phyloP scores from a whole-genome alignment of 64 coral and sea anemone genomes.

The Anthopleura sola region DNA sequence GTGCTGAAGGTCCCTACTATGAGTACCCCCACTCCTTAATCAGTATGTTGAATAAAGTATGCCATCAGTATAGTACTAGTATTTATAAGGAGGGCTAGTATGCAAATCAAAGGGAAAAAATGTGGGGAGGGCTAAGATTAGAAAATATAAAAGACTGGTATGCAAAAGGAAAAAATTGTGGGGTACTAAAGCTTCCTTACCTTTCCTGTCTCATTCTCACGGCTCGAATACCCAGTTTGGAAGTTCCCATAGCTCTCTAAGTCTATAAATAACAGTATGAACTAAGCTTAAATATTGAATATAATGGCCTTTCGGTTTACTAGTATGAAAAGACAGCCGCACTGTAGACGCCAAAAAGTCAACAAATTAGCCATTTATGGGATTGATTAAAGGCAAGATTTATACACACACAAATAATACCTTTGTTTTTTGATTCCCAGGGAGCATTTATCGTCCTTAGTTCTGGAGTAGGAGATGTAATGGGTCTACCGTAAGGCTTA shows the following conservation, averaged over 20 bases:
- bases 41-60: too few species aligned
- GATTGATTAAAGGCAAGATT: background rate
- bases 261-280: background rate
- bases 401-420: conserved; percentile 5
- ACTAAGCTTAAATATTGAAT: too few species aligned
- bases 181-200: too few species aligned
- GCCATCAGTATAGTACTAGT: too few species aligned
- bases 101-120: too few species aligned
- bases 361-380: background rate
- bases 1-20: too few species aligned
- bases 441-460: conserved; percentile 70
- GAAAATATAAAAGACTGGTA: too few species aligned
- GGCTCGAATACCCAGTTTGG: background rate
- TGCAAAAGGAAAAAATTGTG: too few species aligned
- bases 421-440: conserved; percentile 66
- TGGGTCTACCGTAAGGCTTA: conserved; percentile 77
- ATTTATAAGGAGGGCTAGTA: too few species aligned
- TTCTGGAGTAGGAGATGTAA: conserved; percentile 67
- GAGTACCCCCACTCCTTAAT: too few species aligned
- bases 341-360: background rate
- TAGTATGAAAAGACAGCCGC: background rate
- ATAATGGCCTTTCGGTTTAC: too few species aligned
- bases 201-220: background rate
- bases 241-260: background rate
- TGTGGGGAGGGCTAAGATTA: too few species aligned